Conservation (phyloP, 2,113 vertebrate species). For the Chionomys nivalis region DNA sequence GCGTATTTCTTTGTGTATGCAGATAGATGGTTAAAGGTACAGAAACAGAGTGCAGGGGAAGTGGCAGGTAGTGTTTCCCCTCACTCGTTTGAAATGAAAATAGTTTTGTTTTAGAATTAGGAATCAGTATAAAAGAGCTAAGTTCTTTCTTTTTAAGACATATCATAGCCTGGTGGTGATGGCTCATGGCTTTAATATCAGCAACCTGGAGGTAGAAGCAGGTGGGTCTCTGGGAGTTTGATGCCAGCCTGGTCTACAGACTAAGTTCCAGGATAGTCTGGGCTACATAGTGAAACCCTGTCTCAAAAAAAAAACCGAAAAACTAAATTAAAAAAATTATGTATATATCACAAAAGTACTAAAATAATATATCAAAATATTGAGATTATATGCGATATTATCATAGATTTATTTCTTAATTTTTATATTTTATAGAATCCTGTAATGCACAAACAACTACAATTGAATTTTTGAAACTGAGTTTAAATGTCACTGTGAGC, state of each 20-base stretch:
- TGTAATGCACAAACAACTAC: background rate
- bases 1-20: background rate
- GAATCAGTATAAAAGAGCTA: background rate
- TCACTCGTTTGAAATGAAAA: background rate
- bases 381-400: background rate
- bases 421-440: conserved; percentile 12
- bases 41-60: background rate
- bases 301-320: background rate
- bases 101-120: background rate
- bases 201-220: background rate
- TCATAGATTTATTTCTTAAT: background rate
- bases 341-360: background rate
- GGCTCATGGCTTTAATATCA: background rate
- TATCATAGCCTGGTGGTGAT: background rate
- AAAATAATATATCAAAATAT: background rate
- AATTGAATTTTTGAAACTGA: background rate
- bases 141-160: background rate
- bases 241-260: background rate
- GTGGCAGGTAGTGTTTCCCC: background rate
- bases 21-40: background rate
- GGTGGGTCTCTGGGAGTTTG: background rate
- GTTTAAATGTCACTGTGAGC: background rate
- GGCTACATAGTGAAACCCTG: background rate
- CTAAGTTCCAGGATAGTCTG: background rate
- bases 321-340: background rate